Base-by-base conservation (phyloP, 2,113 vertebrate species). In the Cololabis saira region DNA sequence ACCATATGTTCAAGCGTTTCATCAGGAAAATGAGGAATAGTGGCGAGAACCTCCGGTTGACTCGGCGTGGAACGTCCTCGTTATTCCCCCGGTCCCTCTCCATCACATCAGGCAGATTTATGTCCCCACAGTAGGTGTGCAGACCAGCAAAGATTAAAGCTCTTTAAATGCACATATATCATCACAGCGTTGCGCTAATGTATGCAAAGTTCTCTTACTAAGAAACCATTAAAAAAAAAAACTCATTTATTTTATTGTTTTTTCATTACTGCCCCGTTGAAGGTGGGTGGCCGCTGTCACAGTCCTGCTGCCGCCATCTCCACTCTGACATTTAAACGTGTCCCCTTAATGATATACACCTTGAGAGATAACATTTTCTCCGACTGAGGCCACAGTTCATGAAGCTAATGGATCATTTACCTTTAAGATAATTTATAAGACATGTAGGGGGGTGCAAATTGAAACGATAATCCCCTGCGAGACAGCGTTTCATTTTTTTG, bases 321-420 rank as follows among this genome's bases (percentile, higher is more conserved):
- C 51, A 45, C 30, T 18, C 56, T 82, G 80, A 83, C 74, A 74
- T 82, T 76, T 85, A 59, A 85, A 85, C 72, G 67, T 50, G 12
- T 68, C 73, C 51, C 52, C 19, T 65, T 78, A 81, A 78, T 80
- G 81, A 82, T 40, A 71, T 66, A 41, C 22, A 6, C 12, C 37
- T 4, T 33, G 30, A 54, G 57, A 83, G 41, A 58, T 51, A 51
- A 41, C 53, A 47, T 69, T 60, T 50, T 41, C 41, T n/a, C n/a
- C n/a, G n/a, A n/a, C n/a, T n/a, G n/a, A n/a, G 59, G 49, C 56
- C 56, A 48, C 41, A 11, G 49, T 10, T 44, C 33, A 12, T 48
- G 45, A 56, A 55, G 49, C 68, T 76, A 73, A 78, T 51, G 69
- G 71, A 57, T 78, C 78, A 48, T 82, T 87, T 70, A 61, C 50